Conservation (phyloP, 1,140 invertebrate species). For the Gryon sp. region DNA sequence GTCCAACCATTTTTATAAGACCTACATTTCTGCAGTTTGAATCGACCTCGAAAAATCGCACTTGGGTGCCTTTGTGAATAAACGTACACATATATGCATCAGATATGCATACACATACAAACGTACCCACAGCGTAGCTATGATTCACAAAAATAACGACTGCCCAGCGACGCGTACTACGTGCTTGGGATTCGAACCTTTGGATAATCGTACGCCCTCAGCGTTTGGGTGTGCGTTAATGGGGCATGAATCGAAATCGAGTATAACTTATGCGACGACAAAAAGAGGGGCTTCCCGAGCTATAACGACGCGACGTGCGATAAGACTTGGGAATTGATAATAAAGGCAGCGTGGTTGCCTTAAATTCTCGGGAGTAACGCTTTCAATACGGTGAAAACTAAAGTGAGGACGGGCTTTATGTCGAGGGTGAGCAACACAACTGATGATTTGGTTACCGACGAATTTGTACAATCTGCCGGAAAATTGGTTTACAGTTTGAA, state of each 20-base stretch:
- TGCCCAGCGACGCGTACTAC: conserved; percentile 39
- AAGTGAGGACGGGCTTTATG: background rate
- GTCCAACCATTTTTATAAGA: conserved; percentile 37
- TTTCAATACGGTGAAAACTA: conserved; percentile 3
- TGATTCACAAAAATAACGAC: conserved; percentile 68
- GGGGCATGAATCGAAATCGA: conserved; percentile 63
- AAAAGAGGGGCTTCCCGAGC: conserved; percentile 27
- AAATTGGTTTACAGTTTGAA: conserved; percentile 29
- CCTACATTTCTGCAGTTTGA: conserved; percentile 40
- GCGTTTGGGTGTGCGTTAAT: conserved; percentile 48
- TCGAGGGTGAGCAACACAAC: conserved; percentile 1
- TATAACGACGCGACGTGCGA: conserved; percentile 27
- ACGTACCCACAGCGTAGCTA: conserved; percentile 6
- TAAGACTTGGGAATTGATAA: conserved; percentile 53
- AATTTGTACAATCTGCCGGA: conserved; percentile 40
- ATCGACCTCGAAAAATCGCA: conserved; percentile 21
- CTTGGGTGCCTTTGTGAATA: background rate
- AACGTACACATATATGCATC: too few species aligned
- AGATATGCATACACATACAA: too few species aligned
- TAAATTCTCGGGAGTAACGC: conserved; percentile 10
- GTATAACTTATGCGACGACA: conserved; percentile 47
- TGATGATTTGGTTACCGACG: conserved; percentile 32
- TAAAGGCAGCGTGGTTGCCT: conserved; percentile 27
- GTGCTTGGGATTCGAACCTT: conserved; percentile 49
- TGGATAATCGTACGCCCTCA: conserved; percentile 37